A percentile compares a stretch with the other conserved stretches of the same genome.
Evolutionary conservation across 1,140 invertebrate genomes (phyloP).

Genomic region (Bombus sylvicola): DNA sequence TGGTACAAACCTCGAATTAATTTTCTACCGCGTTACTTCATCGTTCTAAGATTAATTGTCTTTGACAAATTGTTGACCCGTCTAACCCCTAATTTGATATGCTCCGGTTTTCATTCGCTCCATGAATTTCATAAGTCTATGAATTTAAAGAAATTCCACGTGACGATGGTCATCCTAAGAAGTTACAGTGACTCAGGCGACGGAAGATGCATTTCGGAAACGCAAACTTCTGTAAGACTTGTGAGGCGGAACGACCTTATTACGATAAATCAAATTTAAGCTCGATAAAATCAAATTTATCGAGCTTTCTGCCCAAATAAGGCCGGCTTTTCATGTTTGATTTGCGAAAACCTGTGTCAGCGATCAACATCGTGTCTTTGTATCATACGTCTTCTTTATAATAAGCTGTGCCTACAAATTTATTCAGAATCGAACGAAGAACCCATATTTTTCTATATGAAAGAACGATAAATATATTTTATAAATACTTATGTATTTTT

Average conservation of each 20-base stretch:
- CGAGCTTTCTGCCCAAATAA: background rate
- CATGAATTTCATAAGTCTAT: background rate
- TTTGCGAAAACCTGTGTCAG: background rate
- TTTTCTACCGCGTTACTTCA: no score
- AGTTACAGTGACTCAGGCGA: background rate
- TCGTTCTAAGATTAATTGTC: no score
- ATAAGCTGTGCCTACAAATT: background rate
- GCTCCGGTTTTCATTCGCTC: background rate
- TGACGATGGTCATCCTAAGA: background rate
- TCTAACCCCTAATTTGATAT: no score
- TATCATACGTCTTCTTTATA: background rate
- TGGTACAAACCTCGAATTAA: no score
- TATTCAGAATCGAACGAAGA: no score
- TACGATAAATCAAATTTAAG: constrained; percentile 30
- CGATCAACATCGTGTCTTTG: background rate
- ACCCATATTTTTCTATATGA: no score
- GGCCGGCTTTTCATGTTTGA: background rate
- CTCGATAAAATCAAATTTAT: constrained; percentile 16
- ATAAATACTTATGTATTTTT: no score
- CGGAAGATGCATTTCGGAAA: background rate
- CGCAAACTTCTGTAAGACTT: background rate
- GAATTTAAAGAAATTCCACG: background rate
- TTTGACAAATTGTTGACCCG: no score
- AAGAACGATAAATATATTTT: no score
- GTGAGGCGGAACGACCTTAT: constrained; percentile 4